phyloP scores from a whole-genome alignment of 2,113 vertebrate genomes.

The Albula goreensis region DNA sequence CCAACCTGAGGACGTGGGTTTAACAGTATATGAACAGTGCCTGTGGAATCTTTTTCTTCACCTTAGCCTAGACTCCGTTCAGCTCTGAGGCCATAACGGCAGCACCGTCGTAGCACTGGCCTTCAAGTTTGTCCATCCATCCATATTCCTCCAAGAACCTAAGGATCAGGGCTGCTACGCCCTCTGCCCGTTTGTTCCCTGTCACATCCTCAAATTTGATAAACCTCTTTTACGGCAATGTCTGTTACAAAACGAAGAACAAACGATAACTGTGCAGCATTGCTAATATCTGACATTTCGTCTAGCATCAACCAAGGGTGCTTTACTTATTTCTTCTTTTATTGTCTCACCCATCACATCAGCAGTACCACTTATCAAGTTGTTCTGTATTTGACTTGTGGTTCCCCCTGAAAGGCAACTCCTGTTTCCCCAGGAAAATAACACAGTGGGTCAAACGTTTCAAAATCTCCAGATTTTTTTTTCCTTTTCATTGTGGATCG shows the following conservation, averaged over 20 bases:
- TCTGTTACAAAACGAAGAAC: slow-evolving; percentile 9
- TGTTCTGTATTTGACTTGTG: background rate
- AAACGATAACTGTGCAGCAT: background rate
- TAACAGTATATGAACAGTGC: slow-evolving; percentile 19
- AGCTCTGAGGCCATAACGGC: slow-evolving; percentile 9
- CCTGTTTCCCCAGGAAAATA: background rate
- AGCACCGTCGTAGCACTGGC: slow-evolving; percentile 21
- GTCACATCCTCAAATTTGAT: slow-evolving; percentile 5
- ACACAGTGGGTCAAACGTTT: slow-evolving; percentile 10
- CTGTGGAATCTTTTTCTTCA: slow-evolving; percentile 10
- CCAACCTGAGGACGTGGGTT: background rate
- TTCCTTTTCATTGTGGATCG: slow-evolving; percentile 9
- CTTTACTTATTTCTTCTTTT: background rate
- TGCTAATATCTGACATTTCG: slow-evolving; percentile 7
- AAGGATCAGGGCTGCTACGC: background rate
- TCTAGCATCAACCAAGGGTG: slow-evolving; percentile 24
- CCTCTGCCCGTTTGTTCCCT: background rate
- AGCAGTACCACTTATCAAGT: background rate
- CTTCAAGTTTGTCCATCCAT: slow-evolving; percentile 17
- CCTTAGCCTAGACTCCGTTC: background rate
- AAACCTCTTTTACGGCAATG: slow-evolving; percentile 17
- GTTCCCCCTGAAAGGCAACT: background rate
- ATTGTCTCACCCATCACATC: slow-evolving; percentile 5
- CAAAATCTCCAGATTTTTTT: slow-evolving; percentile 4
- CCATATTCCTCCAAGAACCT: background rate